A percentile compares a stretch with the other conserved stretches of the same genome.
phyloP scores from a whole-genome alignment of 2,113 vertebrate genomes.

The Gadus macrocephalus region DNA sequence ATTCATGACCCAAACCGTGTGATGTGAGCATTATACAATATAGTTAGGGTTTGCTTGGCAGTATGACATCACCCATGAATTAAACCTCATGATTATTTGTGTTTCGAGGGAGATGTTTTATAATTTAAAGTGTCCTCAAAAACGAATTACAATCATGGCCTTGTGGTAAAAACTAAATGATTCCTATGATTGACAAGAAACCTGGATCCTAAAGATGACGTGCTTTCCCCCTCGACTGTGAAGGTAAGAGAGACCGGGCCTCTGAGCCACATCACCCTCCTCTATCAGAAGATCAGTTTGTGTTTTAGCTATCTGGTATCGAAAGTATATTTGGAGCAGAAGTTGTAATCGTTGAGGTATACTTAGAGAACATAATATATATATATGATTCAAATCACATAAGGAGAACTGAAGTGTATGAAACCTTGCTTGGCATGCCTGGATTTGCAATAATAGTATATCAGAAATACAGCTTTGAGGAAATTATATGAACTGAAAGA shows the following conservation, averaged over 20 bases:
- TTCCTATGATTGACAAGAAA: constrained; percentile 32
- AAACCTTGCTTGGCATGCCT: constrained; percentile 7
- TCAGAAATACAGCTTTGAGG: background rate
- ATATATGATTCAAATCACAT: too few relatives aligned
- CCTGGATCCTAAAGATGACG: constrained; percentile 44
- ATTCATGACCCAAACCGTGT: background rate
- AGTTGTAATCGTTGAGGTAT: constrained; percentile 45
- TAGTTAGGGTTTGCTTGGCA: background rate
- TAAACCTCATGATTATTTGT: constrained; percentile 14
- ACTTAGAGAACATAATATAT: too few relatives aligned
- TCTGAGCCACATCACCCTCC: background rate
- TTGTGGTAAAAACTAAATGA: background rate
- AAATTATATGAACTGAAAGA: background rate
- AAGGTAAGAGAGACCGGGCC: constrained; percentile 42
- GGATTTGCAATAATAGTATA: background rate
- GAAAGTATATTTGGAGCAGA: background rate
- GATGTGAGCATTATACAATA: background rate
- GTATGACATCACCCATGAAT: constrained; percentile 8
- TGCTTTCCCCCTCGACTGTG: constrained; percentile 49
- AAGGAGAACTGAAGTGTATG: background rate
- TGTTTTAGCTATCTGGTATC: background rate
- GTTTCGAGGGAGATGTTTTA: constrained; percentile 7
- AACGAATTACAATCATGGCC: constrained; percentile 53
- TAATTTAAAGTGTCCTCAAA: constrained; percentile 24
- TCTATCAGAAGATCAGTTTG: background rate